Conservation (phyloP, 2,888 invertebrate genomes). For the Eilema sororculum region DNA sequence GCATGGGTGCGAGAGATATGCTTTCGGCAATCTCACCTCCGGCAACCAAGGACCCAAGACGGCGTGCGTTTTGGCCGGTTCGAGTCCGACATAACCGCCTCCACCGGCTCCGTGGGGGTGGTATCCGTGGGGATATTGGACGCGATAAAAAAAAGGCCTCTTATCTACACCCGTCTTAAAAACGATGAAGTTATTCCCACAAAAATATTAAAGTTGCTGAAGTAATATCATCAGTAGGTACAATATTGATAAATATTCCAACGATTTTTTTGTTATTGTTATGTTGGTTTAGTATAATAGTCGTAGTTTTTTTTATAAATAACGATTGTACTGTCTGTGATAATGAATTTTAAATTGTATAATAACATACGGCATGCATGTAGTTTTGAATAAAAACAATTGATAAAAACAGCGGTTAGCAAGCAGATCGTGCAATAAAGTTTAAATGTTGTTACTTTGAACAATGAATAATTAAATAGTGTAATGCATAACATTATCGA, state of each 20-base stretch:
- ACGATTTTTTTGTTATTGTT: conserved; percentile 6
- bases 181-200: no score
- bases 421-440: conserved; percentile 45
- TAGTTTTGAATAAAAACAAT: neutral
- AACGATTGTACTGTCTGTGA: neutral
- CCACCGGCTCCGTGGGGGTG: no score
- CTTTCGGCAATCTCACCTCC: no score
- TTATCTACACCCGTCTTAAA: no score
- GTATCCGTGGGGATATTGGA: no score
- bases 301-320: neutral
- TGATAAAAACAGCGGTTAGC: conserved; percentile 39
- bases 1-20: no score
- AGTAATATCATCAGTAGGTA: neutral
- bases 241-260: neutral
- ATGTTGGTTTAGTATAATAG: conserved; percentile 10
- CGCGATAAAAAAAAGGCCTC: no score
- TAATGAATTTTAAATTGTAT: conserved; percentile 21
- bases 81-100: no score
- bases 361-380: conserved; percentile 16
- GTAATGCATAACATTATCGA: conserved; percentile 47
- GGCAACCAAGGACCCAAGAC: no score
- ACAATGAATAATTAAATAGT: conserved; percentile 56
- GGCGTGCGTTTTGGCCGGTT: no score
- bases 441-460: conserved; percentile 51
- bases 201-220: neutral